phyloP scores from a whole-genome alignment of 2,888 invertebrate species.

The Scrobipalpa costella region DNA sequence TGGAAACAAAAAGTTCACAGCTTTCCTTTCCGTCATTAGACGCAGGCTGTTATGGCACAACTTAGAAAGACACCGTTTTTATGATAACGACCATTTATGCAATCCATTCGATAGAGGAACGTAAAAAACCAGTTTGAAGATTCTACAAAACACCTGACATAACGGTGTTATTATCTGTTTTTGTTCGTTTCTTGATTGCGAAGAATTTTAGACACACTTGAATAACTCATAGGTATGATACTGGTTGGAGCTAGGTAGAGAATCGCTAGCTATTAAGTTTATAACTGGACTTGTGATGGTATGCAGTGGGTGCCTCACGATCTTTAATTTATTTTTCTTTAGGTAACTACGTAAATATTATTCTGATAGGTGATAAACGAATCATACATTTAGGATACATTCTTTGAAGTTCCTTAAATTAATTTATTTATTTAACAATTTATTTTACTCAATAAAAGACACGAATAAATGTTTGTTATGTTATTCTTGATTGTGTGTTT shows the following conservation, averaged over 20 bases:
- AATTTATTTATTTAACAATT: too few species aligned
- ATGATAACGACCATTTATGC: constrained; percentile 11
- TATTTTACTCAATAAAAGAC: too few species aligned
- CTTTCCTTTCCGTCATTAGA: background rate
- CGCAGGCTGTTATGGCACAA: background rate
- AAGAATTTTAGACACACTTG: constrained; percentile 17
- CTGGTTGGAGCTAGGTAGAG: background rate
- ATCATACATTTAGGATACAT: too few species aligned
- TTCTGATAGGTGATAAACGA: too few species aligned
- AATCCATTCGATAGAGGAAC: constrained; percentile 13
- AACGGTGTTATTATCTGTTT: constrained; percentile 12
- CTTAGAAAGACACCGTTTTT: background rate
- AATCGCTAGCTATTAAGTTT: background rate
- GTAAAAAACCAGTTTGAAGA: constrained; percentile 11
- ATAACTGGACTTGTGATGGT: background rate
- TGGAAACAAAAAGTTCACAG: background rate
- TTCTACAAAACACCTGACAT: constrained; percentile 14
- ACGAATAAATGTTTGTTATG: too few species aligned
- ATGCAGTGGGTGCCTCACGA: background rate
- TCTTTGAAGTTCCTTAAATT: too few species aligned
- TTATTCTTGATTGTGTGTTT: too few species aligned
- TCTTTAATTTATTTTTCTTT: too few species aligned
- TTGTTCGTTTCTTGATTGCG: constrained; percentile 10
- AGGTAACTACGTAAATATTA: too few species aligned
- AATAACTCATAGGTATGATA: background rate